Conservation (phyloP, 2,797 vertebrate genomes). For the Paguma larvata region DNA sequence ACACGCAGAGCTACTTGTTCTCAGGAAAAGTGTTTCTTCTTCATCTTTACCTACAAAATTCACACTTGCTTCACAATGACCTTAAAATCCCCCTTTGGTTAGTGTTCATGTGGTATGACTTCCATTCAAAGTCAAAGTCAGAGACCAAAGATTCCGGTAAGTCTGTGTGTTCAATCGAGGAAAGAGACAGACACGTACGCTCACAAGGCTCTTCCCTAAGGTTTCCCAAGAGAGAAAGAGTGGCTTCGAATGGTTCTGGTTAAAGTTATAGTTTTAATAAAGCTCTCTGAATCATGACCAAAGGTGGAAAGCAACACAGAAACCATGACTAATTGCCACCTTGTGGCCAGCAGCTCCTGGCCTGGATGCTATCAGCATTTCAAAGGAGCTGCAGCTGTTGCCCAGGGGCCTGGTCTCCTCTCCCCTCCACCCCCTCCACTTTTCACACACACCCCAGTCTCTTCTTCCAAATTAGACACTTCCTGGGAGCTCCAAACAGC, state of each 20-base stretch:
- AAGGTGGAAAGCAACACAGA: background rate
- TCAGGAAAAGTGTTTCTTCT: conserved; percentile 52
- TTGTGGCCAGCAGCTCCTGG: background rate
- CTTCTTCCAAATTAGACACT: background rate
- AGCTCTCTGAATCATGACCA: background rate
- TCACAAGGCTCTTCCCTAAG: background rate
- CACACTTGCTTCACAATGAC: background rate
- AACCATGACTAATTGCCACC: background rate
- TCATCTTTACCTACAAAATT: background rate
- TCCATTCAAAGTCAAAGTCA: background rate
- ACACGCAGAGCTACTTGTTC: background rate
- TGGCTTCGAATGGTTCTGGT: background rate
- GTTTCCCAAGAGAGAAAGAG: background rate
- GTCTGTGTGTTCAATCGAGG: background rate
- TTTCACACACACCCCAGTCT: background rate
- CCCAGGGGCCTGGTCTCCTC: background rate
- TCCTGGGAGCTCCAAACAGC: background rate
- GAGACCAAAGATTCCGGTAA: background rate
- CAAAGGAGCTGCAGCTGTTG: background rate
- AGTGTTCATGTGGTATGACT: background rate
- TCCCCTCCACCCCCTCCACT: background rate
- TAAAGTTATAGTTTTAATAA: conserved; percentile 27
- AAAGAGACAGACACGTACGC: background rate
- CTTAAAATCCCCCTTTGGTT: background rate
- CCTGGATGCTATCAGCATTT: background rate